Evolutionary conservation across 2,797 vertebrate species (phyloP).

Genomic region (Calcarius lapponicus): DNA sequence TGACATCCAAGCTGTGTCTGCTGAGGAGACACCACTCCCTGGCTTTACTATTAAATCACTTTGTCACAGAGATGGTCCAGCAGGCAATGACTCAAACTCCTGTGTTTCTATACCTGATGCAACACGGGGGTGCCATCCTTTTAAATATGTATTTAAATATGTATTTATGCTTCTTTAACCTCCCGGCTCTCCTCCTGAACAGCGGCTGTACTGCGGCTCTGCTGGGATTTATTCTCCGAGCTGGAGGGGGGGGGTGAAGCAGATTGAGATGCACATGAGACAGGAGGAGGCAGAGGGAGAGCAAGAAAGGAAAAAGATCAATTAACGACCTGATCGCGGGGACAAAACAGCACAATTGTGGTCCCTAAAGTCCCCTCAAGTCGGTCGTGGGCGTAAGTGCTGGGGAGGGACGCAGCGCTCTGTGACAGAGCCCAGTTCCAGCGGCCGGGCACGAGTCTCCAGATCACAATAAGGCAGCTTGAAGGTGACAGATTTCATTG

Average conservation of each 20-base stretch:
- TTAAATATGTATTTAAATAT: neutral
- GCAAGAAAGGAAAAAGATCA: neutral
- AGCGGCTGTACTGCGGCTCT: fast-evolving
- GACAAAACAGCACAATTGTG: neutral
- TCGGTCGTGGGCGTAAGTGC: neutral
- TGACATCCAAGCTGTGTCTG: neutral
- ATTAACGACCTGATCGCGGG: neutral
- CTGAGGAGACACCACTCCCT: neutral
- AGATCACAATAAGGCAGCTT: conserved; percentile 56
- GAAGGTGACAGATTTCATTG: conserved; percentile 69
- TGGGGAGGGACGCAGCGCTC: neutral
- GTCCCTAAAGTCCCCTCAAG: neutral
- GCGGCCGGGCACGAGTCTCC: neutral
- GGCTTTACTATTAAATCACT: neutral
- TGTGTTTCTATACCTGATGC: neutral
- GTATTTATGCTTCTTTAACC: neutral
- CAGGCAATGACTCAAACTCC: neutral
- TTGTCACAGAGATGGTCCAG: neutral
- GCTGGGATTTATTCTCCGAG: neutral
- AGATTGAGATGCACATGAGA: neutral
- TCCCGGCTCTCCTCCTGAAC: neutral
- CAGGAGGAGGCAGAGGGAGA: neutral
- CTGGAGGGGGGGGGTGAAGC: neutral
- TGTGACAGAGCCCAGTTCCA: neutral
- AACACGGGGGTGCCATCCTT: neutral